Conservation (phyloP, 2,888 invertebrate species). For the Bellardia bayeri region DNA sequence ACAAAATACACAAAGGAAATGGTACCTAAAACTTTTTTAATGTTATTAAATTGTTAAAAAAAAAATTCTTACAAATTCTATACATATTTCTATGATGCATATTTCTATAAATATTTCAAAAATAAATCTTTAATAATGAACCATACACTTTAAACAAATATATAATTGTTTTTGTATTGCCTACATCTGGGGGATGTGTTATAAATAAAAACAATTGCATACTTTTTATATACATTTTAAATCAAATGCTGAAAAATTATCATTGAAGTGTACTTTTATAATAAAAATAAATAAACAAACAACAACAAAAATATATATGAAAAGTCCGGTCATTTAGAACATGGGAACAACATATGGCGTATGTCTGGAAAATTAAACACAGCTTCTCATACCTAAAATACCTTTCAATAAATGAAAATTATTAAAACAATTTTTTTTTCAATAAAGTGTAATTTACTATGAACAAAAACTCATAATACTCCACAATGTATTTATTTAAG, state of each 20-base stretch:
- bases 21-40: too few relatives aligned
- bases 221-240: not conserved
- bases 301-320: conserved; percentile 3
- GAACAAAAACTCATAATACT: not conserved
- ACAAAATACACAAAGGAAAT: too few relatives aligned
- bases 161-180: not conserved
- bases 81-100: too few relatives aligned
- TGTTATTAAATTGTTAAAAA: too few relatives aligned
- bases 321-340: conserved; percentile 59
- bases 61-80: too few relatives aligned
- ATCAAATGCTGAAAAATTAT: conserved; percentile 29
- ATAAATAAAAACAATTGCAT: conserved; percentile 35
- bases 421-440: conserved; percentile 23
- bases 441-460: conserved; percentile 60
- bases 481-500: not conserved
- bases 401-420: conserved; percentile 10
- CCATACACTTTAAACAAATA: not conserved
- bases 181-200: conserved; percentile 7
- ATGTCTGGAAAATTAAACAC: conserved; percentile 59
- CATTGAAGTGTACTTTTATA: conserved; percentile 11
- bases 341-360: conserved; percentile 55
- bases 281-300: not conserved
- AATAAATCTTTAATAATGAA: not conserved
- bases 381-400: not conserved
- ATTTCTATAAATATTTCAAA: not conserved